Percentiles rank a stretch among this genome's conserved stretches.
Evolutionary conservation across 2,113 vertebrate species (phyloP).

Genomic region (Strix aluco): DNA sequence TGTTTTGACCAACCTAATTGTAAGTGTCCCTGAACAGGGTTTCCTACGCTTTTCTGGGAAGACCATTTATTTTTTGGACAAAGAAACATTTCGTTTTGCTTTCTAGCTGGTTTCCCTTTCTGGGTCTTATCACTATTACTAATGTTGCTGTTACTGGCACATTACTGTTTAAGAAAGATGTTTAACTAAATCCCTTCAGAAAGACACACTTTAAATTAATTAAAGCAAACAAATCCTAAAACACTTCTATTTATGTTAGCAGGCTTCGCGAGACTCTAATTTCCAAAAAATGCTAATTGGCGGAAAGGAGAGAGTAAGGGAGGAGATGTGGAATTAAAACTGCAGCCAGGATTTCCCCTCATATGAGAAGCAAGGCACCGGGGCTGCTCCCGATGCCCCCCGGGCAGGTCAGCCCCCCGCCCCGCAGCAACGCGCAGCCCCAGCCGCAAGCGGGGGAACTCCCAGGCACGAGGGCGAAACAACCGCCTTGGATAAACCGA

Average conservation of each 20-base stretch:
- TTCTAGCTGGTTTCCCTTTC: constrained; percentile 23
- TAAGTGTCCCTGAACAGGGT: background rate
- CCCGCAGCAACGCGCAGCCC: rapidly evolving
- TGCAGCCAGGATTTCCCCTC: background rate
- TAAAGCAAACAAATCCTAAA: constrained; percentile 58
- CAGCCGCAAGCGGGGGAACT: background rate
- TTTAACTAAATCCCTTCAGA: constrained; percentile 51
- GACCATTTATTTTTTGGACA: constrained; percentile 19
- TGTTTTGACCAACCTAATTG: background rate
- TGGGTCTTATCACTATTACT: constrained; percentile 26
- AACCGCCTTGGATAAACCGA: rapidly evolving
- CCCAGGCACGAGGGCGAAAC: rapidly evolving
- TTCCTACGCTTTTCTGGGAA: background rate
- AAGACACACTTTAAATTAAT: constrained; percentile 29
- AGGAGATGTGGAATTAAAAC: background rate
- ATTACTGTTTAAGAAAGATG: constrained; percentile 23
- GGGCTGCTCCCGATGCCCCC: background rate
- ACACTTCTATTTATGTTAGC: constrained; percentile 5
- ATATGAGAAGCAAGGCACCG: background rate
- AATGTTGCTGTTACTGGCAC: constrained; percentile 52
- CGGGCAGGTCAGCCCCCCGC: rapidly evolving
- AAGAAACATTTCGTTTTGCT: constrained; percentile 21
- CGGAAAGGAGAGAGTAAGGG: constrained; percentile 35
- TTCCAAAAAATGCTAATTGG: constrained; percentile 33
- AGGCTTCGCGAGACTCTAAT: background rate